Base-by-base conservation (phyloP, 92 coral and sea anemone species). In the Porites rus region DNA sequence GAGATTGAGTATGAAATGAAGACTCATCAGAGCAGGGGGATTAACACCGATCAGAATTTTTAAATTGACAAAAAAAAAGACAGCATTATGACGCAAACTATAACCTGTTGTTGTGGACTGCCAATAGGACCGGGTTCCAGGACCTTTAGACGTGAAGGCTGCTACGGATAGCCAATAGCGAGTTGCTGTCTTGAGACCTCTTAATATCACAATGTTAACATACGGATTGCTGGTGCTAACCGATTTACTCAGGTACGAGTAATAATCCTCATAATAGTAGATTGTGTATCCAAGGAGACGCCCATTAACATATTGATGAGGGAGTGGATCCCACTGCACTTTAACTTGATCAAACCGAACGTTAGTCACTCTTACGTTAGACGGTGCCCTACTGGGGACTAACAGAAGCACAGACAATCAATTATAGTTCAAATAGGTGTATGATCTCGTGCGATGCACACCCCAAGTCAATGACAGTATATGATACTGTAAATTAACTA, bases 361-460 rank as follows among this genome's bases (percentile, higher is more conserved):
- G 71, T 66, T 66, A 14, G 22, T 6, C 71, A 66, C 14, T n/a
- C 71, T n/a, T 24, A 66, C 10, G 0, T 66, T 66, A 14, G 71
- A 24, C 9, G 71, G 71, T 24, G 71, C 71, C 18, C 71, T 24
- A 18, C 31, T 66, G 71, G 71, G 71, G 19, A 66, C 71, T 66
- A 24, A 66, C 19, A 38, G 4, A 38, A 56, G 10, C 16, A 56
- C 11, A 56, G 61, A 14, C 61, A 56, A 10, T 10, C 3, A 56
- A 56, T 38, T 38, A 38, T 38, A 38, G 43, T 3, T 3, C 6
- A 3, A 38, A 38, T 38, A 38, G 46, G 46, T 38, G 46, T 38
- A 38, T 38, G 46, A 38, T 38, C 46, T 38, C 46, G 0, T 38
- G 46, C 46, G 46, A 38, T 38, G 46, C 46, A 38, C 46, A 38